These are phyloP conservation scores for Parapsyche elsis DNA, from an alignment of 1,140 invertebrate species.

Conservation along the genomic window DNA sequence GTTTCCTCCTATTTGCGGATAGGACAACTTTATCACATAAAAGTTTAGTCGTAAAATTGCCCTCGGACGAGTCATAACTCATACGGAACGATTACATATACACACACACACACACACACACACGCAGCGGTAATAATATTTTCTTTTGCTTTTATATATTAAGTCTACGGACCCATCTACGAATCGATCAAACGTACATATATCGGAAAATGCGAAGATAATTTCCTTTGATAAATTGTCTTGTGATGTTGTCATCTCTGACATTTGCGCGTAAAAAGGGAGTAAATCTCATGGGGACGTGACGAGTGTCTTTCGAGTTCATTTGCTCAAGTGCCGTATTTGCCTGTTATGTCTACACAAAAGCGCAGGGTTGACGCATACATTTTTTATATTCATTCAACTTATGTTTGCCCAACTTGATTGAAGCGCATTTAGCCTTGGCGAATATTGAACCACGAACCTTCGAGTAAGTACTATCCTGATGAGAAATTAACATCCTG, in stretches of 20 bases:
- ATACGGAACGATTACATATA: not conserved
- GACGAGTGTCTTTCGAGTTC: constrained; percentile 28
- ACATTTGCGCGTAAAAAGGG: not conserved
- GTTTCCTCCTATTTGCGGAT: not conserved
- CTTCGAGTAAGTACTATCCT: not conserved
- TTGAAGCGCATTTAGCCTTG: not conserved
- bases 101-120: not conserved
- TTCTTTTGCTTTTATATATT: not conserved
- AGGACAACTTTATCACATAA: constrained; percentile 4
- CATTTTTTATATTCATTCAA: not conserved
- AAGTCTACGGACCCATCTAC: not conserved
- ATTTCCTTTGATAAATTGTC: constrained; percentile 4
- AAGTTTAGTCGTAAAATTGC: constrained; percentile 24
- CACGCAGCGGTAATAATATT: not conserved
- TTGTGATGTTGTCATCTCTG: not conserved
- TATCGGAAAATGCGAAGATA: not conserved
- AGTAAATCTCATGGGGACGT: not conserved
- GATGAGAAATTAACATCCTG: not conserved
- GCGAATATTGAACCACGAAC: not conserved
- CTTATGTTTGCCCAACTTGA: not conserved
- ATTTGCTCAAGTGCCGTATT: constrained; percentile 33
- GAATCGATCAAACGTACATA: not conserved
- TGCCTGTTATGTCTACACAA: constrained; percentile 14
- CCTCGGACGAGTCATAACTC: not conserved
- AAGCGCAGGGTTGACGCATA: constrained; percentile 14